These are phyloP conservation scores for Nasonia giraulti DNA, from an alignment of 1,140 invertebrate species.

Conservation along the genomic window DNA sequence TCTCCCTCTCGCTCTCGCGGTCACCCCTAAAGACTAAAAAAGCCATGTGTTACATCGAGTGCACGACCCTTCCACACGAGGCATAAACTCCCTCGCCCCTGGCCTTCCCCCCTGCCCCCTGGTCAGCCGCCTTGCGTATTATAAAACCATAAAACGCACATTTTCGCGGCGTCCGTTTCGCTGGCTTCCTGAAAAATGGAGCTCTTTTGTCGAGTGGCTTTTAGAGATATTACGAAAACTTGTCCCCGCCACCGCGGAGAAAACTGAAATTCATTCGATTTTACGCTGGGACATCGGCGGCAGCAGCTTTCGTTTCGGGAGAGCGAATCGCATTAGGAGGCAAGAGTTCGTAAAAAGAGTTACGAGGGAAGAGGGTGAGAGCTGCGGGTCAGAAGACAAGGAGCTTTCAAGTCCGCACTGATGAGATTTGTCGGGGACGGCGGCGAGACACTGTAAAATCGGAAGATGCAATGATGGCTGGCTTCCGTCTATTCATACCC, in stretches of 20 bases:
- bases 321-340: conserved; percentile 47
- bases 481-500: conserved; percentile 10
- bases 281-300: background rate
- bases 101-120: conserved; percentile 6
- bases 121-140: conserved; percentile 67
- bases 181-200: conserved; percentile 50
- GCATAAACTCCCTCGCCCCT: background rate
- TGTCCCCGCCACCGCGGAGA: background rate
- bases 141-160: conserved; percentile 70
- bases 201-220: conserved; percentile 49
- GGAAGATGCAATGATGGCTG: background rate
- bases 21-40: conserved; percentile 50
- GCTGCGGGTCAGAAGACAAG: background rate
- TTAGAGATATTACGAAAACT: conserved; percentile 49
- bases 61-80: conserved; percentile 47
- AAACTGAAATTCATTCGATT: conserved; percentile 45
- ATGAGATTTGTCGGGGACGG: conserved; percentile 41
- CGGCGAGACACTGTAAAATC: conserved; percentile 21
- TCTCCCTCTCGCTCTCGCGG: background rate
- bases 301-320: conserved; percentile 17
- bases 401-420: conserved; percentile 42
- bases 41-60: conserved; percentile 62
- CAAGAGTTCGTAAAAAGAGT: conserved; percentile 52
- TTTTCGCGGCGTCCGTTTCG: conserved; percentile 39
- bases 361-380: background rate